A percentile compares a stretch with the other conserved stretches of the same genome.
Conservation (phyloP, 2,888 invertebrate species). For the Trichogramma evanescens region DNA sequence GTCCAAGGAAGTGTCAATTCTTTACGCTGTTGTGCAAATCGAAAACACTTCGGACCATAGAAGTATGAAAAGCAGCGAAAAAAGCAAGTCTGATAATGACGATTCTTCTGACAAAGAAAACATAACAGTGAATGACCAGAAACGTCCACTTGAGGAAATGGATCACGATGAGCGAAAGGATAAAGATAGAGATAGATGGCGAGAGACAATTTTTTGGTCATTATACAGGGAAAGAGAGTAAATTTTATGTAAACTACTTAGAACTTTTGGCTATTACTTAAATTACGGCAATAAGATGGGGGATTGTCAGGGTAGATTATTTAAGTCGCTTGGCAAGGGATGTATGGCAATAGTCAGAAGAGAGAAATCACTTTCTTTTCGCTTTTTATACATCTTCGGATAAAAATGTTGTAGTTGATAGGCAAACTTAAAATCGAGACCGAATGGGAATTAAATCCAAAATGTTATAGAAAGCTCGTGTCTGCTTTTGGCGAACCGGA, state of each 20-base stretch:
- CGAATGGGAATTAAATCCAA: slow-evolving; percentile 7
- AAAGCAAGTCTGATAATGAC: no score
- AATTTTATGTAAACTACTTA: slow-evolving; percentile 9
- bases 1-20: no score
- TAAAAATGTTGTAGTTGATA: slow-evolving; percentile 13
- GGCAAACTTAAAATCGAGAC: not conserved
- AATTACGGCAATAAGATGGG: slow-evolving; percentile 19
- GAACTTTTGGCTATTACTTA: slow-evolving; percentile 16
- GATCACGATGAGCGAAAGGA: no score
- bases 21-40: no score
- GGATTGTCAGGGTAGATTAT: not conserved
- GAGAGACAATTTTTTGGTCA: not conserved
- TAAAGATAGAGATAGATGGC: not conserved
- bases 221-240: slow-evolving; percentile 10
- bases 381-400: slow-evolving; percentile 14
- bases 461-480: not conserved
- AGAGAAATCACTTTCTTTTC: slow-evolving; percentile 4
- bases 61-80: no score
- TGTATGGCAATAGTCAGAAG: slow-evolving; percentile 19
- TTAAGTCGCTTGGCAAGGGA: slow-evolving; percentile 1
- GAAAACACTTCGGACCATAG: no score
- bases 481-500: slow-evolving; percentile 4
- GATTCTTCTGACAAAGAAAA: no score
- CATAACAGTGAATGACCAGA: no score
- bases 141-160: no score